These are phyloP conservation scores for Gymnosoma rotundatum DNA, from an alignment of 2,888 invertebrate species.

Conservation along the genomic window DNA sequence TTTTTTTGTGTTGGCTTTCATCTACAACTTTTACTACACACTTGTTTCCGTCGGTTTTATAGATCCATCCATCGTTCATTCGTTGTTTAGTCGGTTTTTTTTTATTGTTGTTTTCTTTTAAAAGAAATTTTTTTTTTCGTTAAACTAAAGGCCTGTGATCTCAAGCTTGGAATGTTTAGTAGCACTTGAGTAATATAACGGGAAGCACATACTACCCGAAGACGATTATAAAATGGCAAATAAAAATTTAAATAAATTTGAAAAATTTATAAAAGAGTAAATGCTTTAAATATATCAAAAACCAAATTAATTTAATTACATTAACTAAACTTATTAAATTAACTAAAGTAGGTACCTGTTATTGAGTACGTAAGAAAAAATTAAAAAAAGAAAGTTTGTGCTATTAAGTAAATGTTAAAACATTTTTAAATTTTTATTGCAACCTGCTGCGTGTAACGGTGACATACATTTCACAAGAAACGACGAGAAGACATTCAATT, in stretches of 20 bases:
- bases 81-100: conserved; percentile 29
- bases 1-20: conserved; percentile 43
- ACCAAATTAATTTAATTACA: conserved; percentile 27
- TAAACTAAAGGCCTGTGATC: conserved; percentile 59
- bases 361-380: conserved; percentile 45
- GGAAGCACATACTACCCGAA: conserved; percentile 40
- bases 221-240: conserved; percentile 25
- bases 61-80: conserved; percentile 42
- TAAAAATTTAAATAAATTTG: conserved; percentile 37
- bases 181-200: conserved; percentile 65
- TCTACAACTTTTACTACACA: conserved; percentile 64
- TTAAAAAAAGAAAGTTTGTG: conserved; percentile 66
- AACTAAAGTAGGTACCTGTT: conserved; percentile 13
- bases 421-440: conserved; percentile 60
- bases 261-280: conserved; percentile 18
- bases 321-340: conserved; percentile 4
- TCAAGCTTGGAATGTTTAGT: conserved; percentile 65
- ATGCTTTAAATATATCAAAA: conserved; percentile 18
- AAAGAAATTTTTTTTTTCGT: conserved; percentile 51
- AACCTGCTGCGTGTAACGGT: conserved; percentile 73
- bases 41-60: conserved; percentile 56
- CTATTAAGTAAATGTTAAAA: conserved; percentile 48
- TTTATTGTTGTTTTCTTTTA: conserved; percentile 24
- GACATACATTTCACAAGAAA: conserved; percentile 73
- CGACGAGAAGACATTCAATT: conserved; percentile 57